These are phyloP conservation scores for Gastracanthus pulcherrimus DNA, from an alignment of 2,888 invertebrate genomes.

Conservation along the genomic window DNA sequence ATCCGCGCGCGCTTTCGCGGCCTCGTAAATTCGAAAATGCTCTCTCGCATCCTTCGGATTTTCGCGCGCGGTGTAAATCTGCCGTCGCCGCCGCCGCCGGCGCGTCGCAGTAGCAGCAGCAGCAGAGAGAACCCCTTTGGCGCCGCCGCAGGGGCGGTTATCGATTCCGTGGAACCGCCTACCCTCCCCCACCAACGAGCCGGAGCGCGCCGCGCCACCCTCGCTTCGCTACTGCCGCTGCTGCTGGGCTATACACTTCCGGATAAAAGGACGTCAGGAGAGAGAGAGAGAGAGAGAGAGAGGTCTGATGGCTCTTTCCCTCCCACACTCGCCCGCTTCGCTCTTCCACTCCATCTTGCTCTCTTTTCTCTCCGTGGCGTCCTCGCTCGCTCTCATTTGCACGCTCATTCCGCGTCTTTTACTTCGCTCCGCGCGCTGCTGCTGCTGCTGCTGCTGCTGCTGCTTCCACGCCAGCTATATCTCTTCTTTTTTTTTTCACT, in stretches of 20 bases:
- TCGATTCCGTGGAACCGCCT: conserved; percentile 68
- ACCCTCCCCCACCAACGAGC: conserved; percentile 30
- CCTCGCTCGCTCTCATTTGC: conserved; percentile 48
- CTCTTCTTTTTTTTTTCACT: background rate
- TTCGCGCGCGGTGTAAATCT: conserved; percentile 54
- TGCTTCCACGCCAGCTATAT: too few relatives aligned
- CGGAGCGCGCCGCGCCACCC: background rate
- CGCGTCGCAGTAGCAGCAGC: too few relatives aligned
- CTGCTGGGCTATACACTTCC: conserved; percentile 67
- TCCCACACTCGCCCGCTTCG: too few relatives aligned
- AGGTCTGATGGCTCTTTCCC: conserved; percentile 17
- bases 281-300: too few relatives aligned
- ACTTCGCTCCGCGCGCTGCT: too few relatives aligned
- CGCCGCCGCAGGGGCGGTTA: conserved; percentile 70
- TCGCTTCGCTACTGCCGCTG: background rate
- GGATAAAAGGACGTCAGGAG: conserved; percentile 67
- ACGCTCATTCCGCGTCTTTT: conserved; percentile 22
- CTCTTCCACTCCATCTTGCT: background rate
- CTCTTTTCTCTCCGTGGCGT: background rate
- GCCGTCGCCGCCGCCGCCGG: conserved; percentile 41
- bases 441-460: too few relatives aligned
- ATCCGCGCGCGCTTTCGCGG: too few relatives aligned
- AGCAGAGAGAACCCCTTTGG: conserved; percentile 65
- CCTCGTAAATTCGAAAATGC: too few relatives aligned
- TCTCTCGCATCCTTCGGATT: too few relatives aligned